Base-by-base conservation (phyloP, 2,113 vertebrate genomes). In the Atherinomorus stipes region DNA sequence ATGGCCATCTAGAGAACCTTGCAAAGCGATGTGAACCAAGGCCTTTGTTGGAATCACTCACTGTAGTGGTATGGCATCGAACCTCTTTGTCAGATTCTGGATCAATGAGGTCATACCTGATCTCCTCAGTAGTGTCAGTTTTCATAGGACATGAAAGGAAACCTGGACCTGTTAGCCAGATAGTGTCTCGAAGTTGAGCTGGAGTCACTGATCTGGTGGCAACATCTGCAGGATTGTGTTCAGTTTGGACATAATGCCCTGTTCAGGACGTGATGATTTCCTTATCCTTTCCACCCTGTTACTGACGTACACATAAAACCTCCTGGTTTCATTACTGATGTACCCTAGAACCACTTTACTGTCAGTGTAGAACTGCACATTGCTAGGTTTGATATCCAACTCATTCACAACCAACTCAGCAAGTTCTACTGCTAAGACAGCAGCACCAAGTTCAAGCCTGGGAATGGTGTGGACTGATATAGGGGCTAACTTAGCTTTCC, bases 311-410 rank as follows among this genome's bases (percentile, higher is more conserved):
- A 42, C 40, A 7, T 83, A 80, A 28, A 85, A 89, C 1, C 38
- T 0, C 9, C 69, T 74, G 53, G 57, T 65, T 10, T 79, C 13
- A 0, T 83, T 77, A 7, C 10, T 9, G 6, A 79, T 72, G 10
- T 77, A 80, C 2, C 51, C 34, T 1, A 71, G 15, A 1, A 81
- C 74, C 7, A 80, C 65, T 2, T 81, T 83, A 6, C 65, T 75
- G 26, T 80, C 72, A 18, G 79, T 45, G 31, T 63, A 64, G 47
- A 59, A 77, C 1, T n/a, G n/a, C n/a, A n/a, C n/a, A n/a, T n/a
- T n/a, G n/a, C n/a, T n/a, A n/a, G n/a, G n/a, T n/a, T n/a, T n/a
- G n/a, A n/a, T n/a, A n/a, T n/a, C n/a, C n/a, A n/a, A n/a, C n/a
- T n/a, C n/a, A n/a, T n/a, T n/a, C n/a, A n/a, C n/a, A 15, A 81